These are phyloP conservation scores for Drosophila obscura DNA, from an alignment of 1,140 invertebrate species.

Conservation along the genomic window DNA sequence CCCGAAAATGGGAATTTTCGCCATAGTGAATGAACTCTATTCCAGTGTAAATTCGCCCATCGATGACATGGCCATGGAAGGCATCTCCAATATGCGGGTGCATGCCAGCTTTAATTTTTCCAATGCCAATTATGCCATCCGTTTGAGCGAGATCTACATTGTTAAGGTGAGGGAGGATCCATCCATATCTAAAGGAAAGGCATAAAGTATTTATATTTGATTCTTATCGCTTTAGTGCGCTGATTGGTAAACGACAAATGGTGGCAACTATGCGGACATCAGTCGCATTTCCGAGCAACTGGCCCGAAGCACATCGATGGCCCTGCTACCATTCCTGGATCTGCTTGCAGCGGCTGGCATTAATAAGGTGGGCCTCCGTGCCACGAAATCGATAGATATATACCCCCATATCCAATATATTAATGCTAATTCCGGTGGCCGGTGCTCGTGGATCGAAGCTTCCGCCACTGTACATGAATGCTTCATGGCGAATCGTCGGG, in stretches of 20 bases:
- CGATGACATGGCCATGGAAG: slow-evolving; percentile 90
- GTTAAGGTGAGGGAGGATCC: slow-evolving; percentile 86
- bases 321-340: slow-evolving; percentile 90
- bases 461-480: slow-evolving; percentile 92
- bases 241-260: slow-evolving; percentile 77
- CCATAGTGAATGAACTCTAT: slow-evolving; percentile 9
- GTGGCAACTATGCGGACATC: slow-evolving; percentile 86
- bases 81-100: slow-evolving; percentile 93
- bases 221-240: slow-evolving; percentile 47
- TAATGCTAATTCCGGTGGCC: slow-evolving; percentile 81
- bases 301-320: slow-evolving; percentile 90
- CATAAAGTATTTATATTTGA: neutral
- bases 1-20: no score
- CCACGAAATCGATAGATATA: slow-evolving; percentile 82
- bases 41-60: slow-evolving; percentile 91
- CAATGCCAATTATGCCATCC: slow-evolving; percentile 87
- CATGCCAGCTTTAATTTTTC: slow-evolving; percentile 92
- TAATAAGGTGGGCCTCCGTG: slow-evolving; percentile 90
- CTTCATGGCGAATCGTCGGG: slow-evolving; percentile 88
- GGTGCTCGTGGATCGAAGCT: slow-evolving; percentile 90
- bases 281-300: slow-evolving; percentile 91
- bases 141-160: slow-evolving; percentile 96
- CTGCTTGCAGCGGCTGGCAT: slow-evolving; percentile 88
- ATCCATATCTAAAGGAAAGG: neutral
- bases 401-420: no score